Conservation (phyloP, 2,888 invertebrate species). For the Plebejus anna region DNA sequence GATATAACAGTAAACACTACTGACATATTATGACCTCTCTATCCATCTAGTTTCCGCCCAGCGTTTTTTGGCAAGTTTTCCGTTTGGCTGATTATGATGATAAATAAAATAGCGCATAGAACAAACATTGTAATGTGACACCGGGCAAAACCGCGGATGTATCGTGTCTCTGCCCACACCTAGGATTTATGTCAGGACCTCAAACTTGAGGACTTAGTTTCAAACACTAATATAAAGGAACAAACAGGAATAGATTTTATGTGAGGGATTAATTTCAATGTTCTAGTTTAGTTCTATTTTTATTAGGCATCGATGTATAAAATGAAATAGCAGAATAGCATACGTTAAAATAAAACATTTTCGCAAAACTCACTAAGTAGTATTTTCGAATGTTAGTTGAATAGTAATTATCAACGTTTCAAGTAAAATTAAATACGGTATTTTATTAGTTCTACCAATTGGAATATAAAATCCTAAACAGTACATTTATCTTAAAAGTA, state of each 20-base stretch:
- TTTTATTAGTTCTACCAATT: too few species aligned
- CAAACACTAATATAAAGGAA: constrained; percentile 14
- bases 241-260: constrained; percentile 12
- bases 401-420: too few species aligned
- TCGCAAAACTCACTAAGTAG: too few species aligned
- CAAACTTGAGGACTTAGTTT: constrained; percentile 18
- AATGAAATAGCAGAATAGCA: too few species aligned
- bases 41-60: too few species aligned
- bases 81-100: neutral
- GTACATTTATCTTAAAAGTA: too few species aligned
- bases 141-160: constrained; percentile 8
- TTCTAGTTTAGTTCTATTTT: neutral
- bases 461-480: too few species aligned
- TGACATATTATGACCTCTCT: too few species aligned
- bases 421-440: too few species aligned
- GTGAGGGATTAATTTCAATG: neutral
- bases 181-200: constrained; percentile 17
- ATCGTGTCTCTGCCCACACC: constrained; percentile 25
- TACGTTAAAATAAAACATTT: too few species aligned
- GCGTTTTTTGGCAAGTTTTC: neutral
- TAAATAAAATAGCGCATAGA: constrained; percentile 1
- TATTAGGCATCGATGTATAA: neutral
- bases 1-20: too few species aligned
- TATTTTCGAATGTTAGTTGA: too few species aligned
- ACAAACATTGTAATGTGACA: constrained; percentile 18